Conservation (phyloP, 2,888 invertebrate species). For the Poecilus cupreus region DNA sequence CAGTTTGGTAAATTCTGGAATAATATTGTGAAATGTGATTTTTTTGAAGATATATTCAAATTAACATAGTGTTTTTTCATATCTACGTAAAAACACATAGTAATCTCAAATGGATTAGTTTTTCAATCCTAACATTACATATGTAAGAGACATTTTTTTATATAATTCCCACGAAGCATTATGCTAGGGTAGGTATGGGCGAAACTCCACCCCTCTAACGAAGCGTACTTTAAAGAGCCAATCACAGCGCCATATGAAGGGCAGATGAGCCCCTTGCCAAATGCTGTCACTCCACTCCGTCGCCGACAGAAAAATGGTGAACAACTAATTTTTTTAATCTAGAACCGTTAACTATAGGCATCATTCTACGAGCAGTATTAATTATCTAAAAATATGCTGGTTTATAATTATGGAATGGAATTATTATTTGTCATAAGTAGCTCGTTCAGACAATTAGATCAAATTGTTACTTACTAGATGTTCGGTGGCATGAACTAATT, state of each 20-base stretch:
- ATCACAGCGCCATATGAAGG: not conserved
- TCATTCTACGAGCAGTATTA: not conserved
- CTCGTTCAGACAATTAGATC: too few relatives aligned
- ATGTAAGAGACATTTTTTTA: conserved; percentile 43
- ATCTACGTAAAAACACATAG: not conserved
- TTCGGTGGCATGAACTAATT: too few relatives aligned
- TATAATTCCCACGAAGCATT: conserved; percentile 35
- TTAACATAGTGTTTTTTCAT: not conserved
- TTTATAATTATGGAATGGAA: not conserved
- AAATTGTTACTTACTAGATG: too few relatives aligned
- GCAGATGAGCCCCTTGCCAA: not conserved
- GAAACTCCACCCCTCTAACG: conserved; percentile 44
- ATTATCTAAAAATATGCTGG: not conserved
- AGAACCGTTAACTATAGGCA: not conserved
- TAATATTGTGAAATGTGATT: not conserved
- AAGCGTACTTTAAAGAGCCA: not conserved
- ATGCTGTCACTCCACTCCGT: not conserved
- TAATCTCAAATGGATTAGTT: not conserved
- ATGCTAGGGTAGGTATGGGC: conserved; percentile 28
- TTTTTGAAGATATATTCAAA: not conserved
- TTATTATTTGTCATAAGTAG: not conserved
- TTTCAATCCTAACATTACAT: not conserved
- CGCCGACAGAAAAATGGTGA: conserved; percentile 7
- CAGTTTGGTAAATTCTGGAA: not conserved
- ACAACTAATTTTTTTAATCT: not conserved